Conservation (phyloP, 1,140 invertebrate genomes). For the Heterodera carotae region DNA sequence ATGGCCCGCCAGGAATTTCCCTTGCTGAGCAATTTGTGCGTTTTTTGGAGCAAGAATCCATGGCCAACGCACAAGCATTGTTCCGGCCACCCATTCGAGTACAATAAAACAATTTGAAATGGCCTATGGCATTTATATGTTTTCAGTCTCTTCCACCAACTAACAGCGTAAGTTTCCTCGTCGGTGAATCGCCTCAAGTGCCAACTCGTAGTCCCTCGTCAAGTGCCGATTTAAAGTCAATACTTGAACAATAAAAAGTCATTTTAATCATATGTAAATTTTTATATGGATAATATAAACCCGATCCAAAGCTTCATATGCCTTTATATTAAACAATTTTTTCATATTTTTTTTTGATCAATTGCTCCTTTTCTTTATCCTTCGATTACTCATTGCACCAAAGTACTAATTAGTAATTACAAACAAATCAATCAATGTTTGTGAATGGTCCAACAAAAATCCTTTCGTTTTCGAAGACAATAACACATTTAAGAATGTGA, state of each 20-base stretch:
- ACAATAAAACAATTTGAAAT: not conserved
- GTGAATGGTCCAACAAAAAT: no score
- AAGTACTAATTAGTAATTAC: no score
- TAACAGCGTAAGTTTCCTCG: not conserved
- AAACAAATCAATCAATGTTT: no score
- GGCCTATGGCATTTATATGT: not conserved
- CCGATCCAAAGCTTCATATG: no score
- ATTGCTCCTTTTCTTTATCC: not conserved
- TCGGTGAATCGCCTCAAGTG: slow-evolving; percentile 10
- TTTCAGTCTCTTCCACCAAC: not conserved
- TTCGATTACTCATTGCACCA: no score
- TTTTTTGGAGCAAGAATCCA: slow-evolving; percentile 39
- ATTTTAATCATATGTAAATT: no score
- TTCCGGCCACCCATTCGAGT: slow-evolving; percentile 5
- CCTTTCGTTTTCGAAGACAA: no score
- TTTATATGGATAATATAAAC: no score
- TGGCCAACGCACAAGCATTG: slow-evolving; percentile 10
- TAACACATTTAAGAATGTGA: no score
- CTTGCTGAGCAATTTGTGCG: slow-evolving; percentile 46
- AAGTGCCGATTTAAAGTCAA: slow-evolving; percentile 22
- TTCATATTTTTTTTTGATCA: not conserved
- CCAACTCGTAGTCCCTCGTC: not conserved
- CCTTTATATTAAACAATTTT: not conserved
- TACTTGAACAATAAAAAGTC: slow-evolving; percentile 15
- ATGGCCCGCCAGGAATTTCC: slow-evolving; percentile 19